phyloP scores from a whole-genome alignment of 2,797 vertebrate genomes.

The Eupleurogrammus muticus region DNA sequence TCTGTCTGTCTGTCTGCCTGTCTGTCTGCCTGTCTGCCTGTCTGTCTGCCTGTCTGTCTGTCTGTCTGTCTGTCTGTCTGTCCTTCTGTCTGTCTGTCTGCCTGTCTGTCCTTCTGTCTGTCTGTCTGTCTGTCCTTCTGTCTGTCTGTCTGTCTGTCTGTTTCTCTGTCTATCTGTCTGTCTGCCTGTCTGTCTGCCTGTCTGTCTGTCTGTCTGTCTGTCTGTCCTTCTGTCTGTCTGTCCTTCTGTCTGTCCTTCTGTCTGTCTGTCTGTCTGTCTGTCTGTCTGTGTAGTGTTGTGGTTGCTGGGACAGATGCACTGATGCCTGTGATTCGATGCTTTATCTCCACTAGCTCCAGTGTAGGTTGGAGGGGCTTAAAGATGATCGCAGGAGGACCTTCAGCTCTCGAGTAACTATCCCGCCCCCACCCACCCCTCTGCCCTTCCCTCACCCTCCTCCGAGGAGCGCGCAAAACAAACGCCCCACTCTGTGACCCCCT shows the following conservation, averaged over 20 bases:
- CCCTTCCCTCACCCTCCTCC: slow-evolving; percentile 85
- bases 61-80: slow-evolving; percentile 69
- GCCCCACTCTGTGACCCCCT: slow-evolving; percentile 60
- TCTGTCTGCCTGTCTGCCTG: slow-evolving; percentile 67
- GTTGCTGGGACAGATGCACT: slow-evolving; percentile 84
- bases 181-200: slow-evolving; percentile 51
- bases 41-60: slow-evolving; percentile 71
- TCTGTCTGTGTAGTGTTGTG: slow-evolving; percentile 82
- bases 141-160: slow-evolving; percentile 31
- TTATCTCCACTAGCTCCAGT: slow-evolving; percentile 99
- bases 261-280: slow-evolving; percentile 22
- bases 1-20: slow-evolving; percentile 67
- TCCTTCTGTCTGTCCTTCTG: slow-evolving; percentile 31
- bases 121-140: slow-evolving; percentile 31
- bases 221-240: slow-evolving; percentile 53
- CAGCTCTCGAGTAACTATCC: slow-evolving; percentile 99
- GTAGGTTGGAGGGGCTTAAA: slow-evolving; percentile 99
- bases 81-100: slow-evolving; percentile 47
- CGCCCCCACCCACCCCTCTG: slow-evolving; percentile 86
- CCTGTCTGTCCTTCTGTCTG: slow-evolving; percentile 36
- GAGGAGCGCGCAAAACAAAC: slow-evolving; percentile 74
- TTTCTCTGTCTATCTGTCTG: slow-evolving; percentile 31
- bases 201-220: slow-evolving; percentile 26
- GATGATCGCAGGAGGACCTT: slow-evolving; percentile 99
- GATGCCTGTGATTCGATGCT: slow-evolving; percentile 88